A percentile compares a stretch with the other conserved stretches of the same genome.
phyloP scores from a whole-genome alignment of 2,888 invertebrate species.

The Sipha maydis region DNA sequence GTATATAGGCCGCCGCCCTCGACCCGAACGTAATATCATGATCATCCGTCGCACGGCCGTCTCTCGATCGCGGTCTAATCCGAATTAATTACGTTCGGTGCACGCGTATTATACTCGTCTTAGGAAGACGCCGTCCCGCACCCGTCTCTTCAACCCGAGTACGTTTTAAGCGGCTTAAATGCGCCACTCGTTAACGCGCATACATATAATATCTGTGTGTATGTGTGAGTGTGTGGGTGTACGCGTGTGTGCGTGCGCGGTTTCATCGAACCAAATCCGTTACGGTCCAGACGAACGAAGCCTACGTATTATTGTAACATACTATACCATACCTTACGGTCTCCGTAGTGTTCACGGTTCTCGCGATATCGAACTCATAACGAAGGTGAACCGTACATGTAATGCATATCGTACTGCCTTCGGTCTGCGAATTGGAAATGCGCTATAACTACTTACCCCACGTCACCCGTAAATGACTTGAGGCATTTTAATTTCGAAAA shows the following conservation, averaged over 20 bases:
- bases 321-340: too few species aligned
- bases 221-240: neutral
- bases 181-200: neutral
- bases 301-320: too few species aligned
- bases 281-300: neutral
- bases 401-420: too few species aligned
- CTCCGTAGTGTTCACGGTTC: too few species aligned
- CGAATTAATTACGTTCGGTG: constrained; percentile 26
- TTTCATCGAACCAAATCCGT: neutral
- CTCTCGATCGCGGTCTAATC: constrained; percentile 19
- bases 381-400: too few species aligned
- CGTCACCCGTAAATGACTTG: too few species aligned
- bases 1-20: too few species aligned
- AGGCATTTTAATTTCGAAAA: too few species aligned
- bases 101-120: neutral
- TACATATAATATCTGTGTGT: neutral
- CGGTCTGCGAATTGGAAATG: too few species aligned
- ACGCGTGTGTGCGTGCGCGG: neutral
- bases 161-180: constrained; percentile 35
- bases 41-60: neutral
- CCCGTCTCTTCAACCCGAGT: constrained; percentile 3
- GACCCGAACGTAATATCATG: too few species aligned
- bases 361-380: too few species aligned
- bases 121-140: neutral
- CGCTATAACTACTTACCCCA: too few species aligned